Evolutionary conservation across 2,113 vertebrate genomes (phyloP), one percentile per base, ranked within the genome.

Genomic region (Scolopax mira): DNA sequence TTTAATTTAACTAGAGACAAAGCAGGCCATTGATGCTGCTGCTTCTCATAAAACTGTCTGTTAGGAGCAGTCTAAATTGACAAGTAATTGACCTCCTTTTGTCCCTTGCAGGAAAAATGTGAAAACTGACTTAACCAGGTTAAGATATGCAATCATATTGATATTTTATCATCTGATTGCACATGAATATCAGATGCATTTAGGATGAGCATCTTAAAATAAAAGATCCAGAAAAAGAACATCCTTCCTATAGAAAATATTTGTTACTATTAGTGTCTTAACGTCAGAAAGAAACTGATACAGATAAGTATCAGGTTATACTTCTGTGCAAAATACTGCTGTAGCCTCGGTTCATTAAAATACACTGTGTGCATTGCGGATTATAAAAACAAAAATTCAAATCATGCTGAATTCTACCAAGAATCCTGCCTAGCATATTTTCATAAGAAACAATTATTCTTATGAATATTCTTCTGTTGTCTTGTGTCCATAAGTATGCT

Each of bases 51-150:
- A 88, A 91, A 72, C 41, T 81, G 41, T 66, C 70, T 91, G 58
- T 62, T 89, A 66, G 24, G 48, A 65, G 13, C 39, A 93, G 62
- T 54, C 28, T 61, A 94, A 93, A 95, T 57, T 91, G 92, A 96
- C 75, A 91, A 82, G 74, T 83, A 94, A 89, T 94, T 95, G 87
- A 89, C 84, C 85, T 94, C 60, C 11, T 93, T 79, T 54, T 83
- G 81, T 82, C 52, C 49, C 67, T 75, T 31, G 71, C 60, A 88
- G 71, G 37, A 79, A 93, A 93, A 95, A 78, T 37, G 62, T 94
- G 74, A 91, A 95, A 94, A 93, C 58, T 79, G 88, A 91, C 64
- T 89, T 89, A 96, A 90, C 70, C 66, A 88, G 74, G 85, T 93
- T 94, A 94, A 91, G 69, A 88, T 88, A 85, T n/a, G 64, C 72